A percentile compares a stretch with the other conserved stretches of the same genome.
Conservation (phyloP, 2,797 vertebrate genomes). For the Acanthurus lineatus region DNA sequence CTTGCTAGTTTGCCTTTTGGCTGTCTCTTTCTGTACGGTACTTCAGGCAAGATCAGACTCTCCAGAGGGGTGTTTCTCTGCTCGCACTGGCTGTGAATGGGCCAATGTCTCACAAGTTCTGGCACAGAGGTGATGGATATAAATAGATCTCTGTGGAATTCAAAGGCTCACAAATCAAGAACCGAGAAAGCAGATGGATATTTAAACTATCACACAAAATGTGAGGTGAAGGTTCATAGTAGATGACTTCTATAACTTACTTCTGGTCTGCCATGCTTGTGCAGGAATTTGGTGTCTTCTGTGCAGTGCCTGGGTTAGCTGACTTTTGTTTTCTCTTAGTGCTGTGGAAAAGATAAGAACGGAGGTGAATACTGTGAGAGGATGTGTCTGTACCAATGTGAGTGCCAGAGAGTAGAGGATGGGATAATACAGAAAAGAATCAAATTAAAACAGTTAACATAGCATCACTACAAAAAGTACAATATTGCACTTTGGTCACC, state of each 20-base stretch:
- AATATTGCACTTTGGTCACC: background rate
- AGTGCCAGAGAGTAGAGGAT: background rate
- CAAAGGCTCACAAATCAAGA: constrained; percentile 49
- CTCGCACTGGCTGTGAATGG: constrained; percentile 51
- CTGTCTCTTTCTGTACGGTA: constrained; percentile 15
- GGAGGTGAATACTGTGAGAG: constrained; percentile 47
- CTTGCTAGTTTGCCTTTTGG: constrained; percentile 37
- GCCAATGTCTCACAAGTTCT: constrained; percentile 56
- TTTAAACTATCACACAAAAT: constrained; percentile 21
- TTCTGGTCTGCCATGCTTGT: constrained; percentile 80
- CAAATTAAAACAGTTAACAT: constrained; percentile 8
- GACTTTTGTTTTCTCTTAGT: constrained; percentile 79
- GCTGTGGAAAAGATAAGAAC: constrained; percentile 77
- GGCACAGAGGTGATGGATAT: constrained; percentile 59
- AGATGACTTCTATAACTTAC: constrained; percentile 73
- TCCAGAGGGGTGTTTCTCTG: constrained; percentile 37
- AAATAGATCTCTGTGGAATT: constrained; percentile 68
- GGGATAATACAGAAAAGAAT: constrained; percentile 3
- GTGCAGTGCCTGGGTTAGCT: constrained; percentile 64
- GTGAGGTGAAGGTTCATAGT: constrained; percentile 1
- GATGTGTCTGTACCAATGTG: constrained; percentile 15
- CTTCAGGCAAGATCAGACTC: constrained; percentile 24
- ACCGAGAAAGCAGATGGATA: constrained; percentile 36
- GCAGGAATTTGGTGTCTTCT: constrained; percentile 65
- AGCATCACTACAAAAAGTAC: background rate